Conservation (phyloP, 2,113 vertebrate species). For the Petrocephalus zakoni region DNA sequence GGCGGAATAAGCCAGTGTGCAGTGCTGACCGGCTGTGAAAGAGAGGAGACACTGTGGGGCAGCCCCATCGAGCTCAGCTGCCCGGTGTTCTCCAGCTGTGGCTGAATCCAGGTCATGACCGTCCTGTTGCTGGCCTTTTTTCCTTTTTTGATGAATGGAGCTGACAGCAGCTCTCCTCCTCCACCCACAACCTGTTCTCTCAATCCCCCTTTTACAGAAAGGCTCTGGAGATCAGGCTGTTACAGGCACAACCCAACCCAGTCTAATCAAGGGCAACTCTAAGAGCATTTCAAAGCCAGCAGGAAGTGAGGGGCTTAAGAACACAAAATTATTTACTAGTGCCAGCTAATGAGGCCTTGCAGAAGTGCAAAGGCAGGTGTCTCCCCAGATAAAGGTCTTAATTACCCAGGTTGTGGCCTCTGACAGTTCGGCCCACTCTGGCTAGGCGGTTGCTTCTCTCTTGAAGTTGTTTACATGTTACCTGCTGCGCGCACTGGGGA, state of each 20-base stretch:
- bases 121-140: background rate
- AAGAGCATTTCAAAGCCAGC: background rate
- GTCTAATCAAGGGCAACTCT: background rate
- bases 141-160: background rate
- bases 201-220: background rate
- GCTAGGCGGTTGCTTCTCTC: background rate
- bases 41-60: background rate
- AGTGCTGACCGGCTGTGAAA: background rate
- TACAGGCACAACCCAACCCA: background rate
- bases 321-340: background rate
- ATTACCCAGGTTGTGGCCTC: background rate
- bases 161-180: background rate
- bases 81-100: background rate
- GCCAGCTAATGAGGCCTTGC: background rate
- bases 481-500: background rate
- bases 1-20: background rate
- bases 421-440: background rate
- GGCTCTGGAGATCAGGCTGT: background rate
- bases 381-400: background rate
- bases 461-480: background rate
- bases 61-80: background rate
- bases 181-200: background rate
- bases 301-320: background rate
- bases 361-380: background rate
- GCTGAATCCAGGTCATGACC: slow-evolving; percentile 7